A percentile compares a stretch with the other conserved stretches of the same genome.
Conservation (phyloP, 2,113 vertebrate species). For the Myiozetetes cayanensis region DNA sequence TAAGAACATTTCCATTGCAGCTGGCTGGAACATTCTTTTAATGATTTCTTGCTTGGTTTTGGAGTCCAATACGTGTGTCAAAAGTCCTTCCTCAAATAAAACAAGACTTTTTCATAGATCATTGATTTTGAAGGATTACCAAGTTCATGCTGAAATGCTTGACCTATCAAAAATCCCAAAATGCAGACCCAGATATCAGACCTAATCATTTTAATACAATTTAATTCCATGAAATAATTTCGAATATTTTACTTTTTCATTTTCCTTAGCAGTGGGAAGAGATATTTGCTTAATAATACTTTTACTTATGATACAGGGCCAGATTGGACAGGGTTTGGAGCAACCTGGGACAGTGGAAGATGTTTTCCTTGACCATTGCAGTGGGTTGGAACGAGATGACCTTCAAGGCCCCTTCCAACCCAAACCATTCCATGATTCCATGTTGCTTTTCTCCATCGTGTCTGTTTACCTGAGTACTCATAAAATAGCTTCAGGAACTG, state of each 20-base stretch:
- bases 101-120: not conserved
- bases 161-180: not conserved
- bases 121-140: not conserved
- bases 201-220: not conserved
- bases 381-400: fast-evolving
- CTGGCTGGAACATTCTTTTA: not conserved
- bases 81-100: not conserved
- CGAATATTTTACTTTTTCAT: not conserved
- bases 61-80: not conserved
- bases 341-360: not conserved
- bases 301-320: not conserved
- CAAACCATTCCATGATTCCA: not conserved
- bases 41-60: not conserved
- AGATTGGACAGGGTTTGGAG: not conserved
- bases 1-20: not conserved
- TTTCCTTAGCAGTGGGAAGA: not conserved
- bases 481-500: not conserved
- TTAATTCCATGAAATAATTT: not conserved
- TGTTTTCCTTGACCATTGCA: not conserved
- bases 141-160: not conserved
- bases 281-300: not conserved
- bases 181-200: not conserved
- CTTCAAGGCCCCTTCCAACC: not conserved
- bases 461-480: not conserved
- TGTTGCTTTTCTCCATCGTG: not conserved